Percentiles rank a stretch among this genome's conserved stretches.
These are phyloP conservation scores for Slavum lentiscoides DNA, from an alignment of 2,888 invertebrate genomes.

Conservation along the genomic window DNA sequence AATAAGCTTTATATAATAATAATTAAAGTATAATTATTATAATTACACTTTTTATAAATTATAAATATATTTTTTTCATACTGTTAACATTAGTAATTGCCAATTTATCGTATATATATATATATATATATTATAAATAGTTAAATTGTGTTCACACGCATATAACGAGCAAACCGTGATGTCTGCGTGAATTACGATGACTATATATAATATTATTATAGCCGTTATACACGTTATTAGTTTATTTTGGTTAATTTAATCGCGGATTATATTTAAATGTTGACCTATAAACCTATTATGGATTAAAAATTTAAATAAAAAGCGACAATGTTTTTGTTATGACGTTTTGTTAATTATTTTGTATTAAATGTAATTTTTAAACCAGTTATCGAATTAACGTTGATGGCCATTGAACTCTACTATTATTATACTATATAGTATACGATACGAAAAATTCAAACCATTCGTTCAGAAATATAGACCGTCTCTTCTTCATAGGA, in stretches of 20 bases:
- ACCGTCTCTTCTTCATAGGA: too few relatives aligned
- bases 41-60: background rate
- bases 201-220: too few relatives aligned
- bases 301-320: background rate
- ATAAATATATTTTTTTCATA: background rate
- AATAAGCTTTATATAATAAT: too few relatives aligned
- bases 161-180: background rate
- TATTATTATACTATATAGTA: too few relatives aligned
- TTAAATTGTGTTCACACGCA: too few relatives aligned
- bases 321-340: background rate
- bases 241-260: background rate
- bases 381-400: too few relatives aligned
- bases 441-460: too few relatives aligned
- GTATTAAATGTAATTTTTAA: too few relatives aligned
- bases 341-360: background rate
- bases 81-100: background rate
- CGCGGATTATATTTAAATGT: background rate
- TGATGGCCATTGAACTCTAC: too few relatives aligned
- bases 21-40: too few relatives aligned
- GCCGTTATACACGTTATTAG: too few relatives aligned
- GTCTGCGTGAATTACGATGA: background rate
- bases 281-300: background rate
- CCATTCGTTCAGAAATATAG: too few relatives aligned
- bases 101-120: background rate
- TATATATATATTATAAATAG: background rate